Evolutionary conservation across 2,888 invertebrate genomes (phyloP), one percentile per base, ranked within the genome.

Genomic region (Tridacna gigas): DNA sequence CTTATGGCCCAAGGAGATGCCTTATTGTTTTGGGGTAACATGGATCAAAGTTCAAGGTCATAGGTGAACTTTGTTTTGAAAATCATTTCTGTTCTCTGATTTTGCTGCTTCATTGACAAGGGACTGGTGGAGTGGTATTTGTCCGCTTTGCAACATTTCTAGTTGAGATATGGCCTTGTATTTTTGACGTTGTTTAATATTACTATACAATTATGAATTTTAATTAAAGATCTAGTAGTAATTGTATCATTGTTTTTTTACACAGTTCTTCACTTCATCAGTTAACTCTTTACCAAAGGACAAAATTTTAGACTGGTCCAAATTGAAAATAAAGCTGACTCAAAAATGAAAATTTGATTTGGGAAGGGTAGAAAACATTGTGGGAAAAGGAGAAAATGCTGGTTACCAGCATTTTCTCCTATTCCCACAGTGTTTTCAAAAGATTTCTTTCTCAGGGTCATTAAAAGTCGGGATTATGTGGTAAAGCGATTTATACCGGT

Each of bases 381-480:
- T 20, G 56, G 56, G 20, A 56, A 56, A 56, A 56, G 56, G 56
- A 56, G 56, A 56, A 56, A 56, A 56, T 56, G 56, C 56, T 56
- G 56, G 56, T 56, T 20, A 56, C n/a, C 56, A 56, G 18, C n/a
- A 56, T 56, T 56, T 18, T 56, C 18, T 20, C 20, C 20, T 18
- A 5, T 56, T 37, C 37, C 37, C 37, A 56, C 18, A 56, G 9
- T 56, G n/a, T 18, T 20, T 56, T 56, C n/a, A 3, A 56, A 56
- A n/a, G 56, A 4, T 3, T 56, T 18, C n/a, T 56, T n/a, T n/a
- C 56, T 20, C 56, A n/a, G 56, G 56, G 56, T 18, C 18, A 9
- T 56, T 56, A n/a, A 18, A 56, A 56, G 56, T 56, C 20, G n/a
- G 56, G 56, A n/a, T 56, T 18, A 9, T 20, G n/a, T 56, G 18